Base-by-base conservation (phyloP, 2,888 invertebrate genomes). In the Hypselothyrea guttata region DNA sequence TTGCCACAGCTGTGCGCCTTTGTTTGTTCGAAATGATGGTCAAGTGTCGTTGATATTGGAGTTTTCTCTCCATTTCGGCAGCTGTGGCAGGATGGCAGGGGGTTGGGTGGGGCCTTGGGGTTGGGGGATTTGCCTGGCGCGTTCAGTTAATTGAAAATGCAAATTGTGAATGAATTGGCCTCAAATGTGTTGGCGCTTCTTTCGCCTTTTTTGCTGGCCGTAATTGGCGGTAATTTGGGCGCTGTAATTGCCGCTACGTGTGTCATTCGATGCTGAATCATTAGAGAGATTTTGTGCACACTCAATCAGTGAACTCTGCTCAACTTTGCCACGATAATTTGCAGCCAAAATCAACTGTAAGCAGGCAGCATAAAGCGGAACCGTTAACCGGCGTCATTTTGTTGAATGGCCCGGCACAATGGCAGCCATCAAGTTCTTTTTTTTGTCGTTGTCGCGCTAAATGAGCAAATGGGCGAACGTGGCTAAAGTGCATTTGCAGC, bases 61-160 rank as follows among this genome's bases (percentile, higher is more conserved):
- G 4, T 9, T 16, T 9, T 18, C 15, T 18, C 18, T 0, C 18
- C 9, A 11, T 16, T n/a, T n/a, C n/a, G n/a, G n/a, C n/a, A n/a
- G 22, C 22, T 5, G 22, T 2, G 5, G 3, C 22, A 22, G 22
- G 22, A n/a, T n/a, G 22, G 22, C 22, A 22, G 22, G 22, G 22
- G 22, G 3, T 22, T n/a, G n/a, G 22, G 5, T 22, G 22, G 22
- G 5, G 22, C 5, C 2, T 22, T 2, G 22, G 22, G 22, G 5
- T 22, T 2, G 22, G 22, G 2, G 2, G 3, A 22, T n/a, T 40
- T 46, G 35, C 42, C 35, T 35, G 35, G 30, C 22, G 28, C 42
- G 51, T 57, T 42, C 59, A 40, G 68, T 76, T 86, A 86, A 81
- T 81, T 86, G 77, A 84, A 86, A 86, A 85, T 83, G 83, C 75